Conservation (phyloP, 2,797 vertebrate species). For the Anguilla pacifica region DNA sequence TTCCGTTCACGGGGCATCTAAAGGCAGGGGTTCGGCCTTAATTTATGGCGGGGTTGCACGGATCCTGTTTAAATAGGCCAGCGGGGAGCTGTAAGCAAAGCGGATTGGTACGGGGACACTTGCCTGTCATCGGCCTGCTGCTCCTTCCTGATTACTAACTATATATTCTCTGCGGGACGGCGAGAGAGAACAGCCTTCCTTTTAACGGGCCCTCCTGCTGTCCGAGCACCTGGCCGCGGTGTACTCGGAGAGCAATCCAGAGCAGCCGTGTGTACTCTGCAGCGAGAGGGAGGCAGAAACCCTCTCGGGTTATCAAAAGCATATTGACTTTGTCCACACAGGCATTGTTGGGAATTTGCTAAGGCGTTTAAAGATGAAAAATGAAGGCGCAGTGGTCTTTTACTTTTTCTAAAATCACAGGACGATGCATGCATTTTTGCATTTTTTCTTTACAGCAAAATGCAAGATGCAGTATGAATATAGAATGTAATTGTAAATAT, state of each 20-base stretch:
- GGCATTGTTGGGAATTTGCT: neutral
- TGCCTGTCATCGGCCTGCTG: conserved; percentile 23
- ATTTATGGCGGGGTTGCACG: conserved; percentile 4
- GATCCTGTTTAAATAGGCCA: conserved; percentile 27
- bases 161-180: conserved; percentile 29
- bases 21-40: neutral
- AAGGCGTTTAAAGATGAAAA: neutral
- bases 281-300: neutral
- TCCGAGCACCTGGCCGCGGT: conserved; percentile 29
- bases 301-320: conserved; percentile 14
- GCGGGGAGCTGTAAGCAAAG: conserved; percentile 14
- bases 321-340: conserved; percentile 9
- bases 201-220: conserved; percentile 35
- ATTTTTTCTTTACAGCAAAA: neutral
- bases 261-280: conserved; percentile 27
- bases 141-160: conserved; percentile 36
- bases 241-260: conserved; percentile 12
- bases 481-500: neutral
- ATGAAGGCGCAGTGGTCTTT: neutral
- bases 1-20: conserved; percentile 8
- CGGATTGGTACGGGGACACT: conserved; percentile 28
- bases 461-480: neutral
- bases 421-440: neutral
- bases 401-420: neutral
- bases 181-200: conserved; percentile 21